These are phyloP conservation scores for Apis florea DNA, from an alignment of 1,140 invertebrate genomes.

Conservation along the genomic window DNA sequence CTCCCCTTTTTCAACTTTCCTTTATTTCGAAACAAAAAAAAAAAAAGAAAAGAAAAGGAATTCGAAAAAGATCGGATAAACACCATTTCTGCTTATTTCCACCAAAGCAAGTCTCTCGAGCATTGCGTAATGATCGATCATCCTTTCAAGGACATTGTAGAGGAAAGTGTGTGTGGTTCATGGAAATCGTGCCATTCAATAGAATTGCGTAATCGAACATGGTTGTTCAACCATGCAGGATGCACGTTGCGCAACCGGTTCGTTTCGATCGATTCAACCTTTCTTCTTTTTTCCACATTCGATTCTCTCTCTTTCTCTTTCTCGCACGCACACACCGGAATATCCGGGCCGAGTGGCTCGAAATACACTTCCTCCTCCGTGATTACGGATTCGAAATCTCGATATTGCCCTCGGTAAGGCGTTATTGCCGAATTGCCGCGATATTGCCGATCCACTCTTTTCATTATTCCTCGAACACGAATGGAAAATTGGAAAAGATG, in stretches of 20 bases:
- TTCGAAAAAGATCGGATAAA: too few species aligned
- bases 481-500: too few species aligned
- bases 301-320: not conserved
- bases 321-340: not conserved
- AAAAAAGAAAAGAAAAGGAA: rapidly evolving
- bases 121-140: not conserved
- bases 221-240: conserved; percentile 10
- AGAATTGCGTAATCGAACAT: conserved; percentile 17
- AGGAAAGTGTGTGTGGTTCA: not conserved
- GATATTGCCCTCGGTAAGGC: conserved; percentile 31
- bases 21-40: too few species aligned
- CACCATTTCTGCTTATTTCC: too few species aligned
- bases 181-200: conserved; percentile 5
- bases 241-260: conserved; percentile 27
- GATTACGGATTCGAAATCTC: conserved; percentile 14
- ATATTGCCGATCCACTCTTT: conserved; percentile 27
- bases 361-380: not conserved
- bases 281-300: not conserved
- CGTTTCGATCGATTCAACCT: not conserved
- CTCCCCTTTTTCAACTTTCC: too few species aligned
- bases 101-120: not conserved
- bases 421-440: conserved; percentile 19
- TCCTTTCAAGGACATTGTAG: too few species aligned
- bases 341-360: not conserved
- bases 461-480: not conserved